Evolutionary conservation across 2,113 vertebrate species (phyloP), one percentile per base, ranked within the genome.

Genomic region (Serinus canaria): DNA sequence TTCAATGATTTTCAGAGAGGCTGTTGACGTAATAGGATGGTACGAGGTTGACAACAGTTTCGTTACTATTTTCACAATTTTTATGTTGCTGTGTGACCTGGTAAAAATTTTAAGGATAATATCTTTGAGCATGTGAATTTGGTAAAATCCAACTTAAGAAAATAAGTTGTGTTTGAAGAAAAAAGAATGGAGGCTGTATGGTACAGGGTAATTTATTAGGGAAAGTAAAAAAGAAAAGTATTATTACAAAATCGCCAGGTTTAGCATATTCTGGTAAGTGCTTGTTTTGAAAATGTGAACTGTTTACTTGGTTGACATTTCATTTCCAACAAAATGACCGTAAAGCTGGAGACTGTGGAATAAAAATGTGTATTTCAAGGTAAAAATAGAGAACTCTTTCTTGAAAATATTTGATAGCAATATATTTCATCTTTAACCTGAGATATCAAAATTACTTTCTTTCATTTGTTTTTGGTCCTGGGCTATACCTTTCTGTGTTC

Each of bases 291-390:
- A 93, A 88, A 77, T n/a, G 47, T 76, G 80, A 84, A 53, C 69
- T 47, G 21, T 80, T 92, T 31, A 46, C 41, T 73, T 83, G 78
- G 69, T 55, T 49, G 79, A 28, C 46, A 33, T 76, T 86, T 91
- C 33, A 43, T 93, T 92, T 94, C 81, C 47, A 67, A 66, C 49
- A 16, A 95, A 69, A 47, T 53, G 24, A 37, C 33, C 52, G 62
- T 83, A 68, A 94, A 86, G 41, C 52, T 93, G 75, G 94, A 88
- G 30, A 86, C 37, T 59, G 19, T 84, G 67, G 43, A 95, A 95
- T 86, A 95, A 94, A 94, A 70, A 44, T 49, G 2, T 76, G 0
- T 46, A 39, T 85, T 91, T 96, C 64, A 83, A 50, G 50, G 70
- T 82, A 37, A 80, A 92, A 86, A 52, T 21, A 52, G 75, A 73